Evolutionary conservation across 2,888 invertebrate genomes (phyloP), one percentile per base, ranked within the genome.

Genomic region (Bimastos eiseni): DNA sequence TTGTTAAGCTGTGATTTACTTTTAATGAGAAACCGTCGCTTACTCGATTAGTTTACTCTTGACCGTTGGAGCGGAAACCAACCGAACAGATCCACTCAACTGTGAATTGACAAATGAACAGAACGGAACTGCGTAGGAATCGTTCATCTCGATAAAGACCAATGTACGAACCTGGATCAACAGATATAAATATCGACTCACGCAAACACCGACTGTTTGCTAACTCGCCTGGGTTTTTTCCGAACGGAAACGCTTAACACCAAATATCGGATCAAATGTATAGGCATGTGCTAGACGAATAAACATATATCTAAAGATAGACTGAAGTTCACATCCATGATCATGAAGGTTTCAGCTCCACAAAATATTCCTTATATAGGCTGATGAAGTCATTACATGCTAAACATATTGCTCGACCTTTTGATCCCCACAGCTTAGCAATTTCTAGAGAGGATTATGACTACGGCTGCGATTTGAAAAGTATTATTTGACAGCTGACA

Each of bases 221-320:
- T n/a, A n/a, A 70, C n/a, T 70, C 70, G 70, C 70, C 3, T 70
- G 70, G 70, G 30, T 70, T 6, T 8, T 5, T 41, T 41, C 41
- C 8, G n/a, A 70, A 70, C 70, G 70, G 11, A 70, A 70, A n/a
- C 30, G 17, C 70, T 13, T 70, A 70, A 70, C n/a, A 11, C 70
- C 70, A 70, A n/a, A 70, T 70, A n/a, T 70, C n/a, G 70, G 70
- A 70, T 70, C n/a, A 70, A 24, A 70, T 70, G n/a, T n/a, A 70
- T 30, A 70, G 0, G 24, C 30, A 24, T 30, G 5, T 30, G 44
- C 1, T 24, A 49, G 21, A 49, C 49, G 21, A 24, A 21, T 21
- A 49, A 19, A 49, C 24, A 49, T 49, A 44, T 55, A 70, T 70
- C 70, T 70, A n/a, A 4, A 70, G 49, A 49, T 70, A n/a, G 70